Conservation (phyloP, 2,888 invertebrate genomes). For the Dasypogon diadema region DNA sequence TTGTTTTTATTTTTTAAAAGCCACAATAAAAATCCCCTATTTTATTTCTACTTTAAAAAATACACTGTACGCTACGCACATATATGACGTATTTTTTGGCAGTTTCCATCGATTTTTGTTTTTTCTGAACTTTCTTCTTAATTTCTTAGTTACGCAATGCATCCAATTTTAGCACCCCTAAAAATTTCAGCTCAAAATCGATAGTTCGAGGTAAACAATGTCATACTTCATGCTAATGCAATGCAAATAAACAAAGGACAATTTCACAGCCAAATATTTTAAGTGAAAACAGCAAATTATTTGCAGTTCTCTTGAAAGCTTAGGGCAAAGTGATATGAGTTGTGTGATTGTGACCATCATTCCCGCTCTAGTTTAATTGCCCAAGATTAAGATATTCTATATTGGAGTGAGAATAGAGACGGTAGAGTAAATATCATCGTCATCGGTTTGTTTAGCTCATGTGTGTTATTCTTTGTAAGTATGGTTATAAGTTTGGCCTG, state of each 20-base stretch:
- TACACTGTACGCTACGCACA: not conserved
- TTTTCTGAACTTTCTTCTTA: not conserved
- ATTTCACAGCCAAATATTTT: too few relatives aligned
- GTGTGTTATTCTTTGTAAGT: not conserved
- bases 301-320: not conserved
- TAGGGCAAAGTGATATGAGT: not conserved
- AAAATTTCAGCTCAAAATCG: not conserved
- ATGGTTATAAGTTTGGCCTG: not conserved
- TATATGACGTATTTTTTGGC: not conserved
- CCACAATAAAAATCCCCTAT: not conserved
- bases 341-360: not conserved
- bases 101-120: not conserved
- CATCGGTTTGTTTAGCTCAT: not conserved
- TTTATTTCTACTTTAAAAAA: too few relatives aligned
- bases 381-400: not conserved
- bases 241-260: too few relatives aligned
- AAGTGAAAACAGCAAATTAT: not conserved
- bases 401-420: not conserved
- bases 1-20: not conserved
- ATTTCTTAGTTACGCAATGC: constrained; percentile 11
- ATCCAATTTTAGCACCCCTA: constrained; percentile 19
- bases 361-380: not conserved
- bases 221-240: too few relatives aligned
- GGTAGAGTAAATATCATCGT: not conserved
- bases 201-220: too few relatives aligned